A percentile compares a stretch with the other conserved stretches of the same genome.
phyloP scores from a whole-genome alignment of 2,888 invertebrate genomes.

The Pimpla rufipes region DNA sequence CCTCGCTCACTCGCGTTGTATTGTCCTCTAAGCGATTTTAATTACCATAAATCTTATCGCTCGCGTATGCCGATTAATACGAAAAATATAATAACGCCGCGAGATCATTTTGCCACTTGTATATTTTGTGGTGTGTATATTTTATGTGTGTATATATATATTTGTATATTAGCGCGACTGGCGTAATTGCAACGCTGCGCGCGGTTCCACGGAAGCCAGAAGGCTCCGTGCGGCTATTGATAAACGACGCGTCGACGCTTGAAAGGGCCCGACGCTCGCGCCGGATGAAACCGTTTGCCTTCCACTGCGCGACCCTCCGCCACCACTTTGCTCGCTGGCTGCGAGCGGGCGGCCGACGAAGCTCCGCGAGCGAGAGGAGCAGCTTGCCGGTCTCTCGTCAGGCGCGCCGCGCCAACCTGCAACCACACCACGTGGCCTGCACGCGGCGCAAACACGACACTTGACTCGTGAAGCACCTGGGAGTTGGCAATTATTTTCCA shows the following conservation, averaged over 20 bases:
- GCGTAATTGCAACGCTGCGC: conserved; percentile 7
- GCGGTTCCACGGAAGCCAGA: conserved; percentile 9
- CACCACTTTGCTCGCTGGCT: conserved; percentile 33
- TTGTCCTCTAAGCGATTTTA: conserved; percentile 74
- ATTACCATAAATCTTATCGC: conserved; percentile 77
- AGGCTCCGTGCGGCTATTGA: conserved; percentile 34
- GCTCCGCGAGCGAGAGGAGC: neutral
- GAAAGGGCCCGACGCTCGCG: conserved; percentile 33
- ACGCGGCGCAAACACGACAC: neutral
- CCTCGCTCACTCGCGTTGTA: no score
- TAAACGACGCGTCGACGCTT: conserved; percentile 53
- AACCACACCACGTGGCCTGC: neutral
- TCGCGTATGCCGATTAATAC: conserved; percentile 69
- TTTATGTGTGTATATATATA: no score
- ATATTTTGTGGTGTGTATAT: no score
- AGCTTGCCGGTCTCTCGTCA: neutral
- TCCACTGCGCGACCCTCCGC: conserved; percentile 32
- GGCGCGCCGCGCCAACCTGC: neutral
- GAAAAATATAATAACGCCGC: conserved; percentile 62
- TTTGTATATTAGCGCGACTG: neutral
- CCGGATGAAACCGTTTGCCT: conserved; percentile 61
- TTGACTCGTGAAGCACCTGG: neutral
- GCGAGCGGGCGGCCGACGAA: no score
- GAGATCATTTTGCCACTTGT: neutral
- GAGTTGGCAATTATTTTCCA: no score